Conservation (phyloP, 92 coral and sea anemone genomes). For the Parazoanthus darwini region DNA sequence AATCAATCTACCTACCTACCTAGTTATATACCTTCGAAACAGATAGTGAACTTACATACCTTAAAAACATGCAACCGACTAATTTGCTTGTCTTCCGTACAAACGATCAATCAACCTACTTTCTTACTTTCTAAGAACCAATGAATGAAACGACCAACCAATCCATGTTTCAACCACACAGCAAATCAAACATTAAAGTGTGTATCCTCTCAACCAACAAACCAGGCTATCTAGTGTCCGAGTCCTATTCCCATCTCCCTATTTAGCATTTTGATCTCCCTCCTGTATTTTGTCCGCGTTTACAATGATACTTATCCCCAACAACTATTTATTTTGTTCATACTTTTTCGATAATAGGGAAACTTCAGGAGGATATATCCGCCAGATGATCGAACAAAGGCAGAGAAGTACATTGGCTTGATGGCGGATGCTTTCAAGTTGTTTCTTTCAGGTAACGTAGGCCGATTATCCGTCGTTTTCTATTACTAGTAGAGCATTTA, state of each 20-base stretch:
- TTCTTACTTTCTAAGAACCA: not conserved
- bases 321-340: not conserved
- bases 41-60: not conserved
- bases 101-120: not conserved
- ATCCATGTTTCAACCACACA: no score
- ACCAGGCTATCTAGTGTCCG: no score
- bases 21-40: not conserved
- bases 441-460: slow-evolving; percentile 77
- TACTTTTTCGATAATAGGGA: slow-evolving; percentile 55
- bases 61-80: no score
- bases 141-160: no score
- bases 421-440: slow-evolving; percentile 92
- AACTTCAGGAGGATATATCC: slow-evolving; percentile 87
- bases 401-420: slow-evolving; percentile 80
- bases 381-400: slow-evolving; percentile 81
- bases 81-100: no score
- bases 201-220: not conserved
- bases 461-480: not conserved
- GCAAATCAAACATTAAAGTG: not conserved
- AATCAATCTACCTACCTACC: not conserved
- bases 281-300: not conserved
- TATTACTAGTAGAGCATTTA: not conserved
- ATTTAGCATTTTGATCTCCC: not conserved
- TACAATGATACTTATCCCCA: no score
- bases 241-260: no score